Conservation (phyloP, 2,113 vertebrate genomes). For the Anolis carolinensis region DNA sequence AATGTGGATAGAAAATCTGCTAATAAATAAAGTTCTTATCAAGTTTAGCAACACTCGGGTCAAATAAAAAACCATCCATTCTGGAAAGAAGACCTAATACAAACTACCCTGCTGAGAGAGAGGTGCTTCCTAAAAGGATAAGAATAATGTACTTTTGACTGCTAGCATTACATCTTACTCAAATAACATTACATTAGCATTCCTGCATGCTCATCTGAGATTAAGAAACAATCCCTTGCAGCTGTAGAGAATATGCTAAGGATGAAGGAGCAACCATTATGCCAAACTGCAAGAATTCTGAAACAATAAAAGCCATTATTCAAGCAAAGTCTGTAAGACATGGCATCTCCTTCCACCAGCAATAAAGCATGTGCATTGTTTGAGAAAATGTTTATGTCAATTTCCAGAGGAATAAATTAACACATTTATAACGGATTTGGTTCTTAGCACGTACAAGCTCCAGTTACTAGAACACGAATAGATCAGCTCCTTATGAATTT, state of each 20-base stretch:
- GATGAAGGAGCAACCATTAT: constrained; percentile 10
- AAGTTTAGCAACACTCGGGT: background rate
- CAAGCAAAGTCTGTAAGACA: background rate
- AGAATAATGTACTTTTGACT: background rate
- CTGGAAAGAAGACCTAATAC: background rate
- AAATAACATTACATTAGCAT: background rate
- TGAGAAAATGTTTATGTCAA: background rate
- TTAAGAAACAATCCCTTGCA: background rate
- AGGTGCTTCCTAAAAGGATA: background rate
- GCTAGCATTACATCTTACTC: background rate
- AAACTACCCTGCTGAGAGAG: background rate
- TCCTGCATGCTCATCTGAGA: background rate
- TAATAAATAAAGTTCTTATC: background rate
- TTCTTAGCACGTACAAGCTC: background rate
- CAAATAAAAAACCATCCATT: background rate
- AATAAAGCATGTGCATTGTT: background rate
- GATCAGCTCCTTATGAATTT: background rate
- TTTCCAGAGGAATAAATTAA: background rate
- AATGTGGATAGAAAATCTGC: too few relatives aligned
- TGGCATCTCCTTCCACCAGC: background rate
- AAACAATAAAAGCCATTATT: background rate
- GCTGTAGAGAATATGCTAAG: background rate
- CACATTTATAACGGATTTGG: background rate
- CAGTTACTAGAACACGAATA: background rate
- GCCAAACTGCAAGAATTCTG: background rate